Evolutionary conservation across 2,888 invertebrate species (phyloP), one percentile per base, ranked within the genome.

Genomic region (Eupithecia vulgata): DNA sequence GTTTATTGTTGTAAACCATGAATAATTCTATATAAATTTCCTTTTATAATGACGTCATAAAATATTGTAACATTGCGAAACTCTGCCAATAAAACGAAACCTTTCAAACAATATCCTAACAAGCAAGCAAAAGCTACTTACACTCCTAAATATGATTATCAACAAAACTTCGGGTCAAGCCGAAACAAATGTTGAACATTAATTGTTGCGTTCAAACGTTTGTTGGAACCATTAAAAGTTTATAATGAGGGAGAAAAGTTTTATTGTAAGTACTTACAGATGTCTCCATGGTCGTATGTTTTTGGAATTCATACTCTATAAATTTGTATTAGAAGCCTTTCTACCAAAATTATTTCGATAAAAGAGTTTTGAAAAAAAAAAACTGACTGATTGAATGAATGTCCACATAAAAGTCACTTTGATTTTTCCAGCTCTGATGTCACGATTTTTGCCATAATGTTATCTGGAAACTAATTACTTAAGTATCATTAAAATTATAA

Each of bases 211-310:
- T 64, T 70, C 45, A 64, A 75, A 68, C 73, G 81, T 80, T 80
- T 81, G 80, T 80, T 81, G 79, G 79, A 80, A 81, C 83, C 84
- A 85, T 86, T 86, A 86, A 85, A 86, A 86, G 82, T 86, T 86
- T 83, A 75, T 85, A 86, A 86, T 83, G 82, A 86, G 81, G 80
- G 81, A 76, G 77, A 35, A 71, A 72, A 76, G 76, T 76, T 77
- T 70, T 40, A 17, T 62, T 74, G 66, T n/a, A n/a, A n/a, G n/a
- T 65, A 71, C 75, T 57, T 57, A 12, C 25, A 13, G 61, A 21
- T 48, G 52, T 52, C 5, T 57, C 57, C 25, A 57, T 25, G 57
- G 25, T 12, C n/a, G 12, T 13, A 57, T 52, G 12, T 52, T 57
- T 48, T 25, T 25, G 25, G 25, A 21, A 25, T 7, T 25, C 2